phyloP scores from a whole-genome alignment of 1,140 invertebrate species.

The Harpegnathos saltator region DNA sequence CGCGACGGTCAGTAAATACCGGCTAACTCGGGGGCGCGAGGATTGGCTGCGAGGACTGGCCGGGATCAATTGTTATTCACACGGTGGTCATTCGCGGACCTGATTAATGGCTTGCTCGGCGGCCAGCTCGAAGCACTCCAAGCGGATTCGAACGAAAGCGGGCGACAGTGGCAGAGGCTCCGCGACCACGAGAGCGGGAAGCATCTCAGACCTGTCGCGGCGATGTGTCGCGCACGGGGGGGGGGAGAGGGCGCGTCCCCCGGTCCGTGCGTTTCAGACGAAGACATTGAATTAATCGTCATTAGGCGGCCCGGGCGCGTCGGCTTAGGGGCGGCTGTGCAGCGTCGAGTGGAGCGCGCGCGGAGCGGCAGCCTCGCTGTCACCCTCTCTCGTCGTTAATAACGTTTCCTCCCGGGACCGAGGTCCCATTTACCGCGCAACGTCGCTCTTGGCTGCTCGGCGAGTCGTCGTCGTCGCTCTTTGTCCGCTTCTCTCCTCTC shows the following conservation, averaged over 20 bases:
- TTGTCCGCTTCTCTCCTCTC: conserved; percentile 44
- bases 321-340: conserved; percentile 62
- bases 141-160: conserved; percentile 23
- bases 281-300: conserved; percentile 78
- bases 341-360: conserved; percentile 47
- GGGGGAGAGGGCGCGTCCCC: conserved; percentile 33
- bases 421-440: too few species aligned
- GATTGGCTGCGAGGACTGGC: not conserved
- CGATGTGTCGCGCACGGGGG: conserved; percentile 16
- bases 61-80: conserved; percentile 70
- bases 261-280: conserved; percentile 28
- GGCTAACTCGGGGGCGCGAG: not conserved
- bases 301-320: conserved; percentile 72
- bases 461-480: conserved; percentile 10
- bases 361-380: conserved; percentile 52
- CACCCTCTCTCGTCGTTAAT: conserved; percentile 78
- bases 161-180: not conserved
- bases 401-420: conserved; percentile 61
- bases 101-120: conserved; percentile 65
- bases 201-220: conserved; percentile 59
- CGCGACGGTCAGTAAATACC: not conserved
- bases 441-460: conserved; percentile 26
- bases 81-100: conserved; percentile 29
- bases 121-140: conserved; percentile 28
- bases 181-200: conserved; percentile 26